Percentiles rank a stretch among this genome's conserved stretches.
Conservation (phyloP, 2,113 vertebrate genomes). For the Microcebus murinus region DNA sequence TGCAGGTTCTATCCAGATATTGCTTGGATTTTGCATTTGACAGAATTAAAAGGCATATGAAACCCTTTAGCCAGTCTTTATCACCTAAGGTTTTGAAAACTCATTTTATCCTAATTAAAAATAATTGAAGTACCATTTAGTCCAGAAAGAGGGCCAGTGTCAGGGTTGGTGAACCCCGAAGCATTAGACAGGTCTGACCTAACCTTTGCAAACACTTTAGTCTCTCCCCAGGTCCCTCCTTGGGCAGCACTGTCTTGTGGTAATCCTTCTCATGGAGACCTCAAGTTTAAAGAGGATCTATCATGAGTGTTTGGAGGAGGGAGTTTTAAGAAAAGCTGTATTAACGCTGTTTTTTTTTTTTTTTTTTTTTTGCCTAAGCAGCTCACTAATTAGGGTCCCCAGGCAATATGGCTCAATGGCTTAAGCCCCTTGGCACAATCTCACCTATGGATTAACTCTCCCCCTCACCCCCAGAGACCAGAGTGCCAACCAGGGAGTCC, state of each 20-base stretch:
- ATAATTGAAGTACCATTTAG: background rate
- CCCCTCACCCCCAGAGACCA: background rate
- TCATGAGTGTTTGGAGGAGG: background rate
- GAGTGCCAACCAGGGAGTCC: background rate
- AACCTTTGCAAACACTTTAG: background rate
- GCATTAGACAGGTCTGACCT: background rate
- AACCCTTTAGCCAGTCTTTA: constrained; percentile 3
- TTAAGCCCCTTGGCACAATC: background rate
- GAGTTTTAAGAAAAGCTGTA: background rate
- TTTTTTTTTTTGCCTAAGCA: background rate
- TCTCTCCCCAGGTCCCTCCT: background rate
- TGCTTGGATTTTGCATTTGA: constrained; percentile 44
- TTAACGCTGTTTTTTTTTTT: background rate
- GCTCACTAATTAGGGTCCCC: background rate
- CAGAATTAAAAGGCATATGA: constrained; percentile 6
- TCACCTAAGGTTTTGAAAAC: constrained; percentile 2
- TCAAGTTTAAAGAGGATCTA: background rate
- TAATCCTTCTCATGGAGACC: background rate
- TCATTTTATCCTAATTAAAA: constrained; percentile 64
- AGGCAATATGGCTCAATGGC: background rate
- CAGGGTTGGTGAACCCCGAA: background rate
- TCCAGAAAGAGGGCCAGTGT: background rate
- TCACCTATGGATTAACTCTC: background rate
- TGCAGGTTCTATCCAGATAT: background rate
- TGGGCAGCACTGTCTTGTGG: background rate